Base-by-base conservation (phyloP, 1,140 invertebrate genomes). In the Ceratina calcarata region DNA sequence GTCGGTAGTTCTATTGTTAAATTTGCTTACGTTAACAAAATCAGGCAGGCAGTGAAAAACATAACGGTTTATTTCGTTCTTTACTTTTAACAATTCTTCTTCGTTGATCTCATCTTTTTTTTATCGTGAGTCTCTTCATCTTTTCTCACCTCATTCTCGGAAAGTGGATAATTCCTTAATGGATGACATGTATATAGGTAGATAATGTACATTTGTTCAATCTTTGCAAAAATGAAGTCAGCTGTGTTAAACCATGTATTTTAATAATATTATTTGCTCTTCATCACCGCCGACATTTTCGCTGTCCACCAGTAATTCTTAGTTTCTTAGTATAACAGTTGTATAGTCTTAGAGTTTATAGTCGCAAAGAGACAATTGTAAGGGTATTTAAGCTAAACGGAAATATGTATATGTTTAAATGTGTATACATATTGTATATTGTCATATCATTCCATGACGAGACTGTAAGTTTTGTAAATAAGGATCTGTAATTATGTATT, bases 391-490 rank as follows among this genome's bases (percentile, higher is more conserved):
- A 83, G 70, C 51, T 86, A 81, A 62, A 20, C 61, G 24, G 72
- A 72, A 65, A 87, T 81, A 83, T 83, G 78, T 73, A 70, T 71
- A 61, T 32, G 32, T 64, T 15, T 64, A 64, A 45, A 10, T 24
- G 57, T 32, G 51, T 55, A 69, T 32, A 69, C 24, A 55, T 45
- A 57, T 57, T n/a, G 55, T 84, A 77, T 82, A 88, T 87, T 86
- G 78, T 87, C 82, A 89, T 88, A 89, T 81, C 91, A 91, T 91
- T 91, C 90, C 90, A 90, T 90, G 90, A 91, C 88, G 90, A 91
- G 90, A 91, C 91, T 91, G 90, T 91, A 88, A 64, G 86, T 90
- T 88, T 45, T 89, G 88, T 89, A 90, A 82, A 87, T 89, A 90
- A 86, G 69, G 81, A 86, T 85, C 78, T 90, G 84, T 89, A 89